These are phyloP conservation scores for Spodoptera littoralis DNA, from an alignment of 2,888 invertebrate genomes.

Conservation along the genomic window DNA sequence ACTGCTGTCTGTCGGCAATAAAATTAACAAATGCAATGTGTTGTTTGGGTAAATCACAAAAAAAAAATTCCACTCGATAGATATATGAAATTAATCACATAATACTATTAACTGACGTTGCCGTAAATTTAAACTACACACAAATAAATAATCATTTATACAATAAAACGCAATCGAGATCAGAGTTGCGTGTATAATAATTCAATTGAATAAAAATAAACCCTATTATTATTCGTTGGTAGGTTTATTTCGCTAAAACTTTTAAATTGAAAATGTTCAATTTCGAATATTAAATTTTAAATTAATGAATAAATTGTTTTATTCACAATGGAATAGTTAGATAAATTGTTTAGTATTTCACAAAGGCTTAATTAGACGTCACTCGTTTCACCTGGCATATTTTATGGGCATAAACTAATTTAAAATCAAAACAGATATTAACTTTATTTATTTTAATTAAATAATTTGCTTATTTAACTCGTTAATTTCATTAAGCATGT, in stretches of 20 bases:
- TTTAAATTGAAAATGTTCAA: constrained; percentile 20
- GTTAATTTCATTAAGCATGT: too few relatives aligned
- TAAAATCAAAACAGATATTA: too few relatives aligned
- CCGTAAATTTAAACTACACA: constrained; percentile 19
- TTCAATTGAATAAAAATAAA: constrained; percentile 57
- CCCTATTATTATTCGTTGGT: constrained; percentile 33
- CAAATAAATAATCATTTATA: constrained; percentile 22
- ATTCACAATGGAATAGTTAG: constrained; percentile 10
- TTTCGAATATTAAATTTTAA: constrained; percentile 23
- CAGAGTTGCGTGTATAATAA: constrained; percentile 53
- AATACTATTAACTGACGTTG: background rate
- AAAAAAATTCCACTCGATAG: too few relatives aligned
- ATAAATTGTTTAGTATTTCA: constrained; percentile 4
- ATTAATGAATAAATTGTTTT: constrained; percentile 27
- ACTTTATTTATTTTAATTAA: too few relatives aligned
- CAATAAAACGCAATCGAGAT: constrained; percentile 8
- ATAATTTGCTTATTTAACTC: too few relatives aligned
- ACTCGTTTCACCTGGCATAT: too few relatives aligned
- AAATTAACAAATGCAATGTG: too few relatives aligned
- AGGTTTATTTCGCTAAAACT: constrained; percentile 26
- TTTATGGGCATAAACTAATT: too few relatives aligned
- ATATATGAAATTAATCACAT: too few relatives aligned
- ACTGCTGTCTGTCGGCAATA: too few relatives aligned
- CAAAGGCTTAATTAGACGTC: too few relatives aligned
- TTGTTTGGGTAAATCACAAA: too few relatives aligned